Conservation (phyloP, 2,797 vertebrate genomes). For the Thripadectes ignobilis region DNA sequence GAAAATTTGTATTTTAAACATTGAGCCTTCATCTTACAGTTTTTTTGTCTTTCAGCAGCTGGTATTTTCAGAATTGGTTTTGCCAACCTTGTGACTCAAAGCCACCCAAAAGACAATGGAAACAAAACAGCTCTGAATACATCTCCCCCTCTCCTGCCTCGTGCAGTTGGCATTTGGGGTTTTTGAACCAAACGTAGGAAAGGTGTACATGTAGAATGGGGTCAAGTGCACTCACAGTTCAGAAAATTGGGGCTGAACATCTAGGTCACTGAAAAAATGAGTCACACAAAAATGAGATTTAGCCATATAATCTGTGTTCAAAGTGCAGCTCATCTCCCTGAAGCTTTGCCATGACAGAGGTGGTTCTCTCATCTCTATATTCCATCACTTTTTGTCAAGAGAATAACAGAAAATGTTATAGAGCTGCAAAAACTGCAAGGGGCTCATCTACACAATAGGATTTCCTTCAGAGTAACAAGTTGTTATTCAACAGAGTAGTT, state of each 20-base stretch:
- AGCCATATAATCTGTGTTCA: background rate
- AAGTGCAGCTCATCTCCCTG: background rate
- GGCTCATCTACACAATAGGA: background rate
- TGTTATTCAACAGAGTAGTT: background rate
- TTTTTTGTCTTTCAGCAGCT: background rate
- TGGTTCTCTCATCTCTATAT: background rate
- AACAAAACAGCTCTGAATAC: background rate
- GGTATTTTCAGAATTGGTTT: background rate
- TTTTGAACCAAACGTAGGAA: background rate
- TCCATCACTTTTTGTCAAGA: background rate
- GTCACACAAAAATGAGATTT: background rate
- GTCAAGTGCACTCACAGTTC: background rate
- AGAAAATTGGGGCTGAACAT: background rate
- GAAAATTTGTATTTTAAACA: background rate
- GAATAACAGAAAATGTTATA: background rate
- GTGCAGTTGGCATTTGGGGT: background rate
- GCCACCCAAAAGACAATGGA: background rate
- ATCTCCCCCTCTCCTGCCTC: background rate
- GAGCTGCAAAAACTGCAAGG: background rate
- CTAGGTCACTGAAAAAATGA: background rate
- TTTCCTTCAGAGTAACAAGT: background rate
- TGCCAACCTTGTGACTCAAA: background rate
- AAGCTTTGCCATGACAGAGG: background rate
- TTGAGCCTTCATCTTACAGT: background rate
- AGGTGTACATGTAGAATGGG: background rate